Conservation (phyloP, 2,113 vertebrate species). For the Hymenochirus boettgeri region DNA sequence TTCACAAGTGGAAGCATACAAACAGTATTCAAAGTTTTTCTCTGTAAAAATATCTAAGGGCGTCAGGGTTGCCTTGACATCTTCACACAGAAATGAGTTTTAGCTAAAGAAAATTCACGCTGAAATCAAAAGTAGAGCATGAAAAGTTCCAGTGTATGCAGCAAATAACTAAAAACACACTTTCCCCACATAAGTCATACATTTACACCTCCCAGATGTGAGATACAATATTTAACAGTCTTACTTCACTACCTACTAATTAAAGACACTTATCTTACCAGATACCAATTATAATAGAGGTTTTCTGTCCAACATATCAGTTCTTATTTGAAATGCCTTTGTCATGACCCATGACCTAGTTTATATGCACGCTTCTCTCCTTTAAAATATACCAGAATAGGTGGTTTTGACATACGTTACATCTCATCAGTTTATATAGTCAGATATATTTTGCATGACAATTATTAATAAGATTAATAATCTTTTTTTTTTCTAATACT, state of each 20-base stretch:
- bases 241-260: conserved; percentile 9
- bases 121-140: neutral
- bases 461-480: too few relatives aligned
- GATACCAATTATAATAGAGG: neutral
- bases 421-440: neutral
- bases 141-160: neutral
- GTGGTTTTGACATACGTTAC: neutral
- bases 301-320: neutral
- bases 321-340: neutral
- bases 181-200: conserved; percentile 2
- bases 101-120: neutral
- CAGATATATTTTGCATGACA: neutral
- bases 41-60: neutral
- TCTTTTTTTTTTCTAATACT: too few relatives aligned
- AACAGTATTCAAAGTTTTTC: neutral
- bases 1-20: too few relatives aligned
- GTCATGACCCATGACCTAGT: conserved; percentile 11
- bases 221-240: conserved; percentile 28
- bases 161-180: conserved; percentile 5
- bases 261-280: neutral
- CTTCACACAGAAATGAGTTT: neutral
- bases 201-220: conserved; percentile 29
- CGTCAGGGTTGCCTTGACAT: neutral
- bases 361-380: neutral
- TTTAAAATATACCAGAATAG: neutral